Evolutionary conservation across 2,888 invertebrate species (phyloP).

Genomic region (Maniola hyperantus): DNA sequence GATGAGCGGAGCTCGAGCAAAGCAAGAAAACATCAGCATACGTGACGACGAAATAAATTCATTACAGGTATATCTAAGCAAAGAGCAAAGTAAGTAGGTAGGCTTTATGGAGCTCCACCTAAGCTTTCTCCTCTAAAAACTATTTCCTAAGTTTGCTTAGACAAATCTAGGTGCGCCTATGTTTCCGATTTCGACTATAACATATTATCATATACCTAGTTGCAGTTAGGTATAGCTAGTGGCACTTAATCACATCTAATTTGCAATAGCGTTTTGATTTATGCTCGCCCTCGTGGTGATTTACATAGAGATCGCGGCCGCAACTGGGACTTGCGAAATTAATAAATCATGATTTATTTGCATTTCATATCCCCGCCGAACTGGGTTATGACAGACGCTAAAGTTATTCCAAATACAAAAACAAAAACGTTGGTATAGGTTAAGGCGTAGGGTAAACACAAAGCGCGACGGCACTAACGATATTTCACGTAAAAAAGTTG

Average conservation of each 20-base stretch:
- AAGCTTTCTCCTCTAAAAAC: too few relatives aligned
- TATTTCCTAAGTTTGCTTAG: background rate
- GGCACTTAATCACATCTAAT: conserved; percentile 24
- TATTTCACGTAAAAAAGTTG: too few relatives aligned
- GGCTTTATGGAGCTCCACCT: too few relatives aligned
- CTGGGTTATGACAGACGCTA: conserved; percentile 30
- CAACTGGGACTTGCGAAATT: conserved; percentile 29
- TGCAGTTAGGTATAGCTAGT: background rate
- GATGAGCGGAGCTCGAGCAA: too few relatives aligned
- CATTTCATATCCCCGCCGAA: conserved; percentile 25
- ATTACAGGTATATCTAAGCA: too few relatives aligned
- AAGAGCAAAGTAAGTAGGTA: too few relatives aligned
- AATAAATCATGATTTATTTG: conserved; percentile 36
- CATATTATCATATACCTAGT: background rate
- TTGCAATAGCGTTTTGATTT: conserved; percentile 38
- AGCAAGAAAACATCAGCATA: too few relatives aligned
- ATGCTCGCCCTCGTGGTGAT: conserved; percentile 34
- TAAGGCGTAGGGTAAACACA: background rate
- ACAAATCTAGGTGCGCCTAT: background rate
- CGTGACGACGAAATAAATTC: too few relatives aligned
- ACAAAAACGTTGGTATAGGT: conserved; percentile 17
- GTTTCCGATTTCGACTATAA: background rate
- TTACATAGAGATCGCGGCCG: conserved; percentile 27
- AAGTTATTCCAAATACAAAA: conserved; percentile 28
- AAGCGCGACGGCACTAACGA: background rate